Evolutionary conservation across 2,888 invertebrate genomes (phyloP), one percentile per base, ranked within the genome.

Genomic region (Oscheius sp.): DNA sequence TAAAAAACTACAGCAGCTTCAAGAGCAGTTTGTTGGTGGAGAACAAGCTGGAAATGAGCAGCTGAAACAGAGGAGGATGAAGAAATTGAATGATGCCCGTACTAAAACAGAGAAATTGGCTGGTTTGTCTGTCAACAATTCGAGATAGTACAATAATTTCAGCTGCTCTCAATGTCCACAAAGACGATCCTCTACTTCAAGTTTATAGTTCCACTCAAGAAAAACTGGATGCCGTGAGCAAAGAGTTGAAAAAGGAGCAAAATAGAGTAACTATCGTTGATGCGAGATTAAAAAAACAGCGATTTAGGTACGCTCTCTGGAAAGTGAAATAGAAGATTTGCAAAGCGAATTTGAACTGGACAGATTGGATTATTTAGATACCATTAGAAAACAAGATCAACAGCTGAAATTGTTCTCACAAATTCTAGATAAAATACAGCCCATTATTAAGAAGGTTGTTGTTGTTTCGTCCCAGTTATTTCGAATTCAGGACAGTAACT

Each of bases 301-400:
- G 5, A 71, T 85, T 21, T 84, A 92, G 92, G 91, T 92, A 25
- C 92, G 92, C 83, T 90, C 91, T 21, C 88, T 94, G 68, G 93
- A 93, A 85, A 90, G 92, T 73, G 94, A 94, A 89, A 92, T 94
- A 25, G 89, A 91, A 5, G 94, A 94, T 89, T 90, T 94, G 1
- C 93, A 93, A 84, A 91, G 93, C 12, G 94, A 94, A 89, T 94
- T 94, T 89, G 93, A 94, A 89, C 90, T 92, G 70, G 94, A 94
- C 87, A 90, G 94, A 1, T 92, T 93, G n/a, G 94, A 94, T 88
- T 94, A 94, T 87, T 89, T 94, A 77, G 94, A 94, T 86, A 93
- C 93, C 0, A 93, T 94, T 43, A 90, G 94, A 21, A 81, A 92
- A 79, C 92, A 93, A 84, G 93, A 93, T 72, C 92, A 92, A 77